These are phyloP conservation scores for Serrognathus titanus DNA, from an alignment of 2,888 invertebrate species.

Conservation along the genomic window DNA sequence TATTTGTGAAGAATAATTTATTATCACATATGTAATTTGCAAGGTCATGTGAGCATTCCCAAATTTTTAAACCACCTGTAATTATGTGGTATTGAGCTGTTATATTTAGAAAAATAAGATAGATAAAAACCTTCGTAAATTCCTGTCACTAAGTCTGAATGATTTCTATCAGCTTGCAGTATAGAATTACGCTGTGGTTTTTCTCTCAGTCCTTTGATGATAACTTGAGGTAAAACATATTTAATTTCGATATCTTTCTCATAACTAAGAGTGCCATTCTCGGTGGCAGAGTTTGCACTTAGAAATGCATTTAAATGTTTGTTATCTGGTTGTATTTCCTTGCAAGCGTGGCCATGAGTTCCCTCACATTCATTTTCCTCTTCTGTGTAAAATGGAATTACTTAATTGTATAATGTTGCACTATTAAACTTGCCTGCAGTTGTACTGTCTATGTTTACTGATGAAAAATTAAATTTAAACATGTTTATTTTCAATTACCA, in stretches of 20 bases:
- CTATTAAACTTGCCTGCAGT: conserved; percentile 1
- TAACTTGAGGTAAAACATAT: conserved; percentile 49
- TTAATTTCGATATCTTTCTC: conserved; percentile 50
- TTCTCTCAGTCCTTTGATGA: conserved; percentile 37
- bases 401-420: neutral
- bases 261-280: conserved; percentile 46
- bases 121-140: conserved; percentile 67
- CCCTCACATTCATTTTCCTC: neutral
- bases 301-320: too few relatives aligned
- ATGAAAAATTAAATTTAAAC: conserved; percentile 20
- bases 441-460: neutral
- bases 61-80: conserved; percentile 89
- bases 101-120: neutral
- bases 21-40: conserved; percentile 59
- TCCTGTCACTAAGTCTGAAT: conserved; percentile 72
- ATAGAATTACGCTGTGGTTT: conserved; percentile 42
- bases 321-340: conserved; percentile 19
- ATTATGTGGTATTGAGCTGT: conserved; percentile 8
- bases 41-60: conserved; percentile 91
- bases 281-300: conserved; percentile 17
- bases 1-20: conserved; percentile 49
- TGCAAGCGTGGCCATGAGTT: conserved; percentile 32
- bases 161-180: conserved; percentile 58
- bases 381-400: conserved; percentile 1
- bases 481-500: conserved; percentile 3